phyloP scores from a whole-genome alignment of 92 coral and sea anemone species.

The Actinostola sp. region DNA sequence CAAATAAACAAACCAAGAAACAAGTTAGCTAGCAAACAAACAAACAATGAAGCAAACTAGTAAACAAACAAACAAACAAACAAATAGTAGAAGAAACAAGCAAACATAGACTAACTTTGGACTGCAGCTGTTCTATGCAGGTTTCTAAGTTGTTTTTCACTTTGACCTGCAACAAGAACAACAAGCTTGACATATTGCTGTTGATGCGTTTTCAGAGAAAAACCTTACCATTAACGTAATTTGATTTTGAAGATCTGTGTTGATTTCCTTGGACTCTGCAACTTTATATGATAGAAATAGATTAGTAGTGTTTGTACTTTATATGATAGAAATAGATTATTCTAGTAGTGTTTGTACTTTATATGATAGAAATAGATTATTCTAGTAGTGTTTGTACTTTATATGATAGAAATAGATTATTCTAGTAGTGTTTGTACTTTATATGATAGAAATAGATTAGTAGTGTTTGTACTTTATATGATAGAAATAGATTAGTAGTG shows the following conservation, averaged over 20 bases:
- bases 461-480: background rate
- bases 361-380: no score
- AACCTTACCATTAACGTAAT: constrained; percentile 66
- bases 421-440: constrained; percentile 35
- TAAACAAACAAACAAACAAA: no score
- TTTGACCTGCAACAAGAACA: constrained; percentile 67
- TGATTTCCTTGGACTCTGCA: constrained; percentile 68
- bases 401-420: no score
- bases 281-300: constrained; percentile 38
- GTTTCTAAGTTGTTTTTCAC: constrained; percentile 63
- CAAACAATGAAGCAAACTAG: constrained; percentile 1
- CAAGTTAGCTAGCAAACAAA: no score
- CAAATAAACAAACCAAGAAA: no score
- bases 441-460: background rate
- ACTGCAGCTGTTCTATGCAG: constrained; percentile 66
- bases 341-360: background rate
- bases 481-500: background rate
- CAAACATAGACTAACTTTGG: constrained; percentile 62
- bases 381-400: background rate
- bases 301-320: background rate
- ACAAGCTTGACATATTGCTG: no score
- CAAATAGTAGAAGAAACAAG: background rate
- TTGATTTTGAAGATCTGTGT: constrained; percentile 47
- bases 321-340: no score
- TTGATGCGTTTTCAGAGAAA: no score